These are phyloP conservation scores for Fundulus diaphanus DNA, from an alignment of 2,797 vertebrate species.

Conservation along the genomic window DNA sequence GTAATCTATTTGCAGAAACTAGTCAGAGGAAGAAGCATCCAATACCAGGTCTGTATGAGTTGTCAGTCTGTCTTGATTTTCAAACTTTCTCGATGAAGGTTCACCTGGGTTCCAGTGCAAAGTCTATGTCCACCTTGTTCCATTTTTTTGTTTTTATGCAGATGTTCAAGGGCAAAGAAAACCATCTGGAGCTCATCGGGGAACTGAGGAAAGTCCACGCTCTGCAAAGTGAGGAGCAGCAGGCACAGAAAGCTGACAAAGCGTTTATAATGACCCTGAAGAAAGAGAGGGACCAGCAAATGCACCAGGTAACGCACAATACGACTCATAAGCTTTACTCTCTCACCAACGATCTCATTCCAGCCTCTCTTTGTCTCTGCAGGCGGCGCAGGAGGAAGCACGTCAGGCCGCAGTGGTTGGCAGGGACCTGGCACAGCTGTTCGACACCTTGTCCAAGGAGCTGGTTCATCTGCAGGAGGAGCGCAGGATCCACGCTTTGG, in stretches of 20 bases:
- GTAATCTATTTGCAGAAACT: conserved; percentile 89
- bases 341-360: neutral
- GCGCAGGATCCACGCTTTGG: conserved; percentile 88
- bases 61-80: neutral
- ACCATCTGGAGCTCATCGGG: conserved; percentile 84
- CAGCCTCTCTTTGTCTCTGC: neutral
- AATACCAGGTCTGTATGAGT: conserved; percentile 83
- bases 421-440: conserved; percentile 79
- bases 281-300: conserved; percentile 74
- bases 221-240: conserved; percentile 83
- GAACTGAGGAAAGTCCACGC: conserved; percentile 87
- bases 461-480: conserved; percentile 91
- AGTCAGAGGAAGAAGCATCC: conserved; percentile 88
- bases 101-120: neutral
- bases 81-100: neutral
- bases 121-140: neutral
- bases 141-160: conserved; percentile 54
- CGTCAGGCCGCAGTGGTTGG: conserved; percentile 81
- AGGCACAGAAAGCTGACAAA: conserved; percentile 81
- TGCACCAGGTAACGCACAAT: conserved; percentile 77
- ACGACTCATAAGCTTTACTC: neutral
- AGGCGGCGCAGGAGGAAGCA: conserved; percentile 81
- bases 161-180: conserved; percentile 92
- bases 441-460: conserved; percentile 93
- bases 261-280: conserved; percentile 78